phyloP scores from a whole-genome alignment of 2,888 invertebrate species.

The Augochlorella aurata region DNA sequence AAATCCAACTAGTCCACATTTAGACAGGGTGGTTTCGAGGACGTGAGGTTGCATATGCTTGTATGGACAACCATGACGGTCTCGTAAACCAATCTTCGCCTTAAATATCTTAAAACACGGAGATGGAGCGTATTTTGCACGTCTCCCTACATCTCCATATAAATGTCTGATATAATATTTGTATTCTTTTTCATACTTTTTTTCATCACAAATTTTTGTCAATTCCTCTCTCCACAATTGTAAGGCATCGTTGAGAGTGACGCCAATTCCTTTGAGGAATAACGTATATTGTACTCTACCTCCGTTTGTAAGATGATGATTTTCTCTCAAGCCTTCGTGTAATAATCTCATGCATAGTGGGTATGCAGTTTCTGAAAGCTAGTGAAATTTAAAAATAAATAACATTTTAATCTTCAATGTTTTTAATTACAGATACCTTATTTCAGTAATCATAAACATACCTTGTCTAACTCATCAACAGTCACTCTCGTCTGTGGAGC shows the following conservation, averaged over 20 bases:
- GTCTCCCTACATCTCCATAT: conserved; percentile 98
- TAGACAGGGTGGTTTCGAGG: conserved; percentile 88
- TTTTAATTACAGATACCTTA: background rate
- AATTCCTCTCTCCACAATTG: conserved; percentile 96
- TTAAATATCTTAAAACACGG: conserved; percentile 95
- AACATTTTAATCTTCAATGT: conserved; percentile 63
- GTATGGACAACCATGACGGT: conserved; percentile 97
- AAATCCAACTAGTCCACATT: conserved; percentile 85
- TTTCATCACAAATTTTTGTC: conserved; percentile 90
- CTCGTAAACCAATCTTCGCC: conserved; percentile 88
- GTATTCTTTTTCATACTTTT: conserved; percentile 95
- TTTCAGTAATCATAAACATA: conserved; percentile 15
- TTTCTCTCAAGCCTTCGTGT: conserved; percentile 89
- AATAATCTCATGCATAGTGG: conserved; percentile 97
- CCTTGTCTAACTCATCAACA: conserved; percentile 39
- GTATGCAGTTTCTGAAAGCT: conserved; percentile 91
- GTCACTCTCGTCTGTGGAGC: too few relatives aligned
- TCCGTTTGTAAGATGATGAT: conserved; percentile 95
- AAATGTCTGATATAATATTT: conserved; percentile 94
- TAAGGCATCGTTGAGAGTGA: conserved; percentile 93
- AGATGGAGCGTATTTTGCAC: conserved; percentile 93
- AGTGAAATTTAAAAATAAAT: conserved; percentile 50
- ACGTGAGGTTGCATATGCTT: conserved; percentile 88
- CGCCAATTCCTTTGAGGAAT: conserved; percentile 96
- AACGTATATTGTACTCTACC: conserved; percentile 95